phyloP scores from a whole-genome alignment of 2,113 vertebrate genomes.

The cattle (Bos taurus) region ARS-UCD2.0 NC_037348.1:61781501-61782000 shows the following conservation, averaged over 20 bases:
- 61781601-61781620: not conserved
- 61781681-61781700: slow-evolving; percentile 75
- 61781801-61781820: slow-evolving; percentile 69
- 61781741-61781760: slow-evolving; percentile 73
- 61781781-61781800: slow-evolving; percentile 71
- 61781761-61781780: slow-evolving; percentile 65
- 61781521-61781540: fast-evolving
- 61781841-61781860: slow-evolving; percentile 56
- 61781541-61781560: too few species aligned
- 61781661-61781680: not conserved
- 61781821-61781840: slow-evolving; percentile 67
- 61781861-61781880: not conserved
- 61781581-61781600: fast-evolving
- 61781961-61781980: not conserved
- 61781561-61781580: fast-evolving
- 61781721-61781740: slow-evolving; percentile 75
- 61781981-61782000: not conserved
- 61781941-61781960: too few species aligned
- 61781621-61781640: not conserved
- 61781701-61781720: slow-evolving; percentile 68
- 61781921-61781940: slow-evolving; percentile 49
- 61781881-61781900: fast-evolving
- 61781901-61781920: fast-evolving
- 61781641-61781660: slow-evolving; percentile 45
- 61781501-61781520: fast-evolving